phyloP scores from a whole-genome alignment of 2,888 invertebrate genomes.

The Plagodis dolabraria region DNA sequence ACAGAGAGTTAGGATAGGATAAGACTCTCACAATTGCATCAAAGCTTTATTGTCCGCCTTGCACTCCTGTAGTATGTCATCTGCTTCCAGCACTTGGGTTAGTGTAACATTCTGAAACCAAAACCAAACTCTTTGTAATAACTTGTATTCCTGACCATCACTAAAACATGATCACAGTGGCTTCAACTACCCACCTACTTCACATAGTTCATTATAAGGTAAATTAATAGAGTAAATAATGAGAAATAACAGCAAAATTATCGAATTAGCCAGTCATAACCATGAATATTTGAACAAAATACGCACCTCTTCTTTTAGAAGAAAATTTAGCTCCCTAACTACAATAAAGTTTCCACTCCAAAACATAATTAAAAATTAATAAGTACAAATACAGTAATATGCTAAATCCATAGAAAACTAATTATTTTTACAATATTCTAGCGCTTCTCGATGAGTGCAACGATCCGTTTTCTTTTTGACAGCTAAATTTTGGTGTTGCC shows the following conservation, averaged over 20 bases:
- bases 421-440: conserved; percentile 65
- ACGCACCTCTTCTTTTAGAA: conserved; percentile 91
- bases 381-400: conserved; percentile 66
- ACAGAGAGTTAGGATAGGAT: conserved; percentile 6
- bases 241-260: conserved; percentile 46
- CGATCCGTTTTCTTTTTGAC: conserved; percentile 74
- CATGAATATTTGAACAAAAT: conserved; percentile 71
- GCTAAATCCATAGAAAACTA: conserved; percentile 78
- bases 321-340: conserved; percentile 90
- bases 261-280: conserved; percentile 63
- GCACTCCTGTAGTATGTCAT: conserved; percentile 98
- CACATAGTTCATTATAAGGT: background rate
- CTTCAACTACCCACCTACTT: conserved; percentile 5
- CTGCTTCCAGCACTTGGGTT: conserved; percentile 95
- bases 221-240: conserved; percentile 36
- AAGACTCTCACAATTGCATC: conserved; percentile 94
- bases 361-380: conserved; percentile 88
- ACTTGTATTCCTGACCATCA: conserved; percentile 23
- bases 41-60: conserved; percentile 95
- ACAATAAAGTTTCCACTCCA: conserved; percentile 91
- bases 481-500: conserved; percentile 47
- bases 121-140: conserved; percentile 39
- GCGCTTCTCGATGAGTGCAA: conserved; percentile 69
- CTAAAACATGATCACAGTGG: conserved; percentile 3
- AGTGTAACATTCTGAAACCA: conserved; percentile 93